Evolutionary conservation across 2,888 invertebrate genomes (phyloP).

Genomic region (Hirtodrosophila duncani): DNA sequence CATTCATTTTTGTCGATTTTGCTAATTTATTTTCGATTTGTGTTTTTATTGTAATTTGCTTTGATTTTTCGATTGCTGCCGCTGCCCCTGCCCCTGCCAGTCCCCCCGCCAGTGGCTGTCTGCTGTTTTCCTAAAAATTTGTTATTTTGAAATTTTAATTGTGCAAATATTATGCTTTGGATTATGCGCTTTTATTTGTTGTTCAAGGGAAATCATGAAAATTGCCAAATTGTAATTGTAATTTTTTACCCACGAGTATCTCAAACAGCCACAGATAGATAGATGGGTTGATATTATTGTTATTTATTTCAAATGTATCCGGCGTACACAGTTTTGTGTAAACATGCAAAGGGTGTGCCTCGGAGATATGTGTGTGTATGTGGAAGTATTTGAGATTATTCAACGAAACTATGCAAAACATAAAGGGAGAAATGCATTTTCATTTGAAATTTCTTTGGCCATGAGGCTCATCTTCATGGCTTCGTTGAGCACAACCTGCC

Average conservation of each 20-base stretch:
- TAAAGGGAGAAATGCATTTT: too few relatives aligned
- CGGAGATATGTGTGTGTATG: too few relatives aligned
- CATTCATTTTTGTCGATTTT: slow-evolving; percentile 22
- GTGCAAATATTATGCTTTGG: slow-evolving; percentile 68
- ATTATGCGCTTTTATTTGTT: slow-evolving; percentile 74
- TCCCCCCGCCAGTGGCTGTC: slow-evolving; percentile 1
- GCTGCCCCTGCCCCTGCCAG: slow-evolving; percentile 1
- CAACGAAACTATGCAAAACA: too few relatives aligned
- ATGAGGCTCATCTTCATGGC: too few relatives aligned
- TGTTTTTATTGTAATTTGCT: slow-evolving; percentile 66
- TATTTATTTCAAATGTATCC: slow-evolving; percentile 71
- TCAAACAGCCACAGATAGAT: too few relatives aligned
- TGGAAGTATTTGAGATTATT: too few relatives aligned
- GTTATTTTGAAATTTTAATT: slow-evolving; percentile 75
- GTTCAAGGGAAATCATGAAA: slow-evolving; percentile 71
- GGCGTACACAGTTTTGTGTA: slow-evolving; percentile 61
- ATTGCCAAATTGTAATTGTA: slow-evolving; percentile 43
- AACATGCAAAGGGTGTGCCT: too few relatives aligned
- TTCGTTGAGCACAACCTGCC: too few relatives aligned
- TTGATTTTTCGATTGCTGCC: slow-evolving; percentile 6
- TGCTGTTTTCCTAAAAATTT: slow-evolving; percentile 54
- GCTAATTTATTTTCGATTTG: slow-evolving; percentile 43
- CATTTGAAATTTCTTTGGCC: too few relatives aligned
- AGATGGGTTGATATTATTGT: slow-evolving; percentile 42
- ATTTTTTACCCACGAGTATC: too few relatives aligned